Evolutionary conservation across 2,888 invertebrate species (phyloP).

Genomic region (Poecilobothrus nobilitatus): DNA sequence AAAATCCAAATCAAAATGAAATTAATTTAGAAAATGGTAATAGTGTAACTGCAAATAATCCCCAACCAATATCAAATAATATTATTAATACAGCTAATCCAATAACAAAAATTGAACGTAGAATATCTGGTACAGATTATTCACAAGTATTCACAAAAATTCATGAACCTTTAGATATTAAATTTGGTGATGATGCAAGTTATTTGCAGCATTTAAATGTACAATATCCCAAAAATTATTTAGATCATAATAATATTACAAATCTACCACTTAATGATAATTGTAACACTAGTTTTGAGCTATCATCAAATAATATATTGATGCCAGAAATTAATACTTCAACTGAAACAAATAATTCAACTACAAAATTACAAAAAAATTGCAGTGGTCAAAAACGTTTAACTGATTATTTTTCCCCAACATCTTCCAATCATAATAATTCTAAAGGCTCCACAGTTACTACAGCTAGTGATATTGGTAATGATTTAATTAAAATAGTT

Average conservation of each 20-base stretch:
- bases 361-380: conserved; percentile 10
- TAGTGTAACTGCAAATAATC: not conserved
- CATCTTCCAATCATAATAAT: not conserved
- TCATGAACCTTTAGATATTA: conserved; percentile 13
- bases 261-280: not conserved
- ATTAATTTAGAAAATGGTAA: not conserved
- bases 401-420: conserved; percentile 20
- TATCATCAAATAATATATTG: not conserved
- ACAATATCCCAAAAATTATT: conserved; percentile 18
- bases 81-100: not conserved
- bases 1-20: not conserved
- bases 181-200: not conserved
- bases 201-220: conserved; percentile 18
- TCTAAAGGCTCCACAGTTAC: not conserved
- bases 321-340: conserved; percentile 8
- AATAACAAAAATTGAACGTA: not conserved
- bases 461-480: not conserved
- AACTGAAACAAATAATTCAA: conserved; percentile 5
- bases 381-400: conserved; percentile 17
- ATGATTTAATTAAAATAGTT: not conserved
- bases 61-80: not conserved
- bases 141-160: conserved; percentile 13
- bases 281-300: no score
- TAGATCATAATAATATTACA: conserved; percentile 20
- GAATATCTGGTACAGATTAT: conserved; percentile 1